phyloP scores from a whole-genome alignment of 2,113 vertebrate genomes.

The Ictidomys tridecemlineatus region DNA sequence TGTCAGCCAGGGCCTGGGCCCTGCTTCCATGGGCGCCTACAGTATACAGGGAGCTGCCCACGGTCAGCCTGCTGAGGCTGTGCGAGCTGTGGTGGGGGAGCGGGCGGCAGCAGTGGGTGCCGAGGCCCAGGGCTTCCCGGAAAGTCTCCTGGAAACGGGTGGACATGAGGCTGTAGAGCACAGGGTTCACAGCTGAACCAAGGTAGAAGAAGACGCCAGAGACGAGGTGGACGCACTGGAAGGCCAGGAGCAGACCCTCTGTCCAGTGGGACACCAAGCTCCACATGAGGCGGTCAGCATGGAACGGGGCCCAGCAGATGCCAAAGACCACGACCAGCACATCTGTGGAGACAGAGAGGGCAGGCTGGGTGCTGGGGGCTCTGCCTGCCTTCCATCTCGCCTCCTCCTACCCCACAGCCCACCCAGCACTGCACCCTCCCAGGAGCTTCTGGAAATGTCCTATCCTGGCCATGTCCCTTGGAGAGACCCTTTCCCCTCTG shows the following conservation, averaged over 20 bases:
- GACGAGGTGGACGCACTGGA: constrained; percentile 92
- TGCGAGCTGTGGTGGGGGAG: constrained; percentile 82
- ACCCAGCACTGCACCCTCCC: background rate
- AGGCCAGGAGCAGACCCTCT: constrained; percentile 87
- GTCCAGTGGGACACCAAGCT: constrained; percentile 93
- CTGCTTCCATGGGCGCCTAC: constrained; percentile 78
- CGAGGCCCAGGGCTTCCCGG: constrained; percentile 91
- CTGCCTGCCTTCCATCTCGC: background rate
- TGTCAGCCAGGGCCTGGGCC: constrained; percentile 71
- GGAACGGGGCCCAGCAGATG: constrained; percentile 98
- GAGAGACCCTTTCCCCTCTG: background rate
- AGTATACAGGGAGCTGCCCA: constrained; percentile 92
- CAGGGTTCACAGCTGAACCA: constrained; percentile 94
- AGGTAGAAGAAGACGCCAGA: constrained; percentile 97
- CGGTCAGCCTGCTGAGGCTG: constrained; percentile 90
- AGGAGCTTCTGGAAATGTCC: constrained; percentile 1
- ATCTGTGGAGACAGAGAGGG: constrained; percentile 85
- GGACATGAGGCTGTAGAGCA: constrained; percentile 98
- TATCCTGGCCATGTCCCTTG: background rate
- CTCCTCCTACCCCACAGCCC: background rate
- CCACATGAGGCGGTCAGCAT: constrained; percentile 96
- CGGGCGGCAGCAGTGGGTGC: fast-evolving
- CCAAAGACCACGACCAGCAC: constrained; percentile 95
- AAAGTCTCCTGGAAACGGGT: constrained; percentile 96
- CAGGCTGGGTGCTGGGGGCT: background rate